Evolutionary conservation across 37 sponge, comb jelly and placozoan species (phyloP).

Genomic region (Cliona cf. orientalis): DNA sequence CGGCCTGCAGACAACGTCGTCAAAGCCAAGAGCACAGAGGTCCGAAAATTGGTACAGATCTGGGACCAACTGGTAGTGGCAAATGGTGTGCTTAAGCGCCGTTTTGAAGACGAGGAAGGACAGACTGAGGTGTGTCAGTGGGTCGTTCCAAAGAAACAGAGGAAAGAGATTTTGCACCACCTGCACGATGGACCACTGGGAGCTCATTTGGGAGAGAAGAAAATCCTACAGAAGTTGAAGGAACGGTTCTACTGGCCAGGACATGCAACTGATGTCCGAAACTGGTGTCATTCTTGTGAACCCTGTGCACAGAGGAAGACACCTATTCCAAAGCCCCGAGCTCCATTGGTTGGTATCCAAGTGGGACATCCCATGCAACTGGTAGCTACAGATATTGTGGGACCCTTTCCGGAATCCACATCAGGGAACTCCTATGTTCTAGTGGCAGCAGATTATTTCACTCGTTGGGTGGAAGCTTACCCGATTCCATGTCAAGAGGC

Average conservation of each 20-base stretch:
- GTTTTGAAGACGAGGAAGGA: slow-evolving; percentile 1
- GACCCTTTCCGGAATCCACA: slow-evolving; percentile 41
- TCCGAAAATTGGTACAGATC: slow-evolving; percentile 16
- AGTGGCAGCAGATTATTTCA: slow-evolving; percentile 57
- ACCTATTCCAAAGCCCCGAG: slow-evolving; percentile 1
- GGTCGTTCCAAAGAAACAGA: slow-evolving; percentile 13
- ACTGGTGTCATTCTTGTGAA: slow-evolving; percentile 37
- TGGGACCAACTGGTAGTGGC: slow-evolving; percentile 37
- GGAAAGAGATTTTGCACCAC: slow-evolving; percentile 2
- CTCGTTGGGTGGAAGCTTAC: slow-evolving; percentile 58
- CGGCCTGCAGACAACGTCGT: slow-evolving; percentile 10
- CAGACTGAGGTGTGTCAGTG: not conserved
- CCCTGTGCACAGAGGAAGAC: slow-evolving; percentile 35
- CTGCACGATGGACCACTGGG: slow-evolving; percentile 8
- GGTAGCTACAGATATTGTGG: slow-evolving; percentile 55
- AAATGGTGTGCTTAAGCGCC: slow-evolving; percentile 14
- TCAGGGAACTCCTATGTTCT: slow-evolving; percentile 54
- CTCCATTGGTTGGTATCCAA: slow-evolving; percentile 35
- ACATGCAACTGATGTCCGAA: slow-evolving; percentile 8
- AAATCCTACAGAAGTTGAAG: slow-evolving; percentile 36
- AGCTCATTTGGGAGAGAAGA: slow-evolving; percentile 41
- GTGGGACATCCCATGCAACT: slow-evolving; percentile 41
- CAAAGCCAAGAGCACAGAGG: slow-evolving; percentile 11
- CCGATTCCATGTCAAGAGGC: slow-evolving; percentile 70
- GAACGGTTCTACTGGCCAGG: slow-evolving; percentile 66